Base-by-base conservation (phyloP, 1,140 invertebrate species). In the Idris sp. region DNA sequence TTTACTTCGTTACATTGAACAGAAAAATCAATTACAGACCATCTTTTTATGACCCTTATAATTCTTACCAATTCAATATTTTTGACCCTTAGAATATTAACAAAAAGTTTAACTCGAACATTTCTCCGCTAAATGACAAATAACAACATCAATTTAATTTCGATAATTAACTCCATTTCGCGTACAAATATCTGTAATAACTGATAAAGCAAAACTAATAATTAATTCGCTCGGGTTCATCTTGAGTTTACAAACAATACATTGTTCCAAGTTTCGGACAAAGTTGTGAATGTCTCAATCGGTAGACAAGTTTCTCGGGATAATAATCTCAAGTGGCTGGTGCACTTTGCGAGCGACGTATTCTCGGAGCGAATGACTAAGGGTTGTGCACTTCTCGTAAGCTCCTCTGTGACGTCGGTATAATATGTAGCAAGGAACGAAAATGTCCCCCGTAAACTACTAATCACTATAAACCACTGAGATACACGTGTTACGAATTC, bases 401-500 rank as follows among this genome's bases (percentile, higher is more conserved):
- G 71, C 56, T 73, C 43, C 43, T 38, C 53, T 65, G 58, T 74
- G 77, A 72, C 72, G 56, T 62, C 49, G 59, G 36, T 16, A 68
- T 74, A 76, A 79, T 78, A 81, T 74, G 77, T 75, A 53, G 64
- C 59, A 69, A 73, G 64, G 62, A 81, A 78, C 80, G 83, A 83
- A 84, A 85, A 86, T 81, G 80, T 86, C 72, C 79, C 77, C 82
- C 78, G 79, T 84, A 84, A 82, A 83, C 81, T 83, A 84, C 84
- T 84, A 86, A 86, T 86, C 83, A 85, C 82, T 82, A 84, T 85
- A 86, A 86, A 84, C 82, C 83, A 83, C 82, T 76, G 73, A 76
- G 76, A 76, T 84, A 85, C 84, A 85, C 83, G 82, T 86, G 83
- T 85, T 85, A 83, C 83, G 80, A 85, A 83, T 84, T 85, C 80